Evolutionary conservation across 2,888 invertebrate species (phyloP).

Genomic region (Tenthredo distinguenda): DNA sequence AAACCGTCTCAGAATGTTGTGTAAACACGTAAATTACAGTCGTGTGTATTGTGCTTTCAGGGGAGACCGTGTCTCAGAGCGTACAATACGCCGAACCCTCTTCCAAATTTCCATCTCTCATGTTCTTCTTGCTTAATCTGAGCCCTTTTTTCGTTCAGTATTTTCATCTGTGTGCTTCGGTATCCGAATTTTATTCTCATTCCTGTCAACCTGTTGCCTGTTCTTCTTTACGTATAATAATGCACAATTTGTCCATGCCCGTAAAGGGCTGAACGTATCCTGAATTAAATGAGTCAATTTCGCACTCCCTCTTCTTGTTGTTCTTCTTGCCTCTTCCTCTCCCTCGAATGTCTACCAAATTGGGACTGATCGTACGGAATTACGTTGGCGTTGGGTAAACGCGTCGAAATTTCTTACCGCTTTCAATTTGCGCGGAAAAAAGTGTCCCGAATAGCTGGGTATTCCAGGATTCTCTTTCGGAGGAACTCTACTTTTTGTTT

Average conservation of each 20-base stretch:
- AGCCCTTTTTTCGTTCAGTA: neutral
- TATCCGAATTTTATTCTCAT: neutral
- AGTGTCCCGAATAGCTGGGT: no score
- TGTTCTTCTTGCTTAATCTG: neutral
- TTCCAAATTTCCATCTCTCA: neutral
- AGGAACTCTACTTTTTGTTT: conserved; percentile 7
- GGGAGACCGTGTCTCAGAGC: neutral
- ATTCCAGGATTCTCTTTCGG: neutral
- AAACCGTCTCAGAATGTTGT: neutral
- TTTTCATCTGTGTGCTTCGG: neutral
- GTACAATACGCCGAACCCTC: neutral
- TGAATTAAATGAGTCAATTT: neutral
- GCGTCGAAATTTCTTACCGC: neutral
- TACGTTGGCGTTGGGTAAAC: neutral
- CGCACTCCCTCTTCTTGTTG: neutral
- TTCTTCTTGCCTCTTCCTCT: conserved; percentile 13
- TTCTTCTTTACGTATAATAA: neutral
- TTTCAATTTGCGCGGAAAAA: neutral
- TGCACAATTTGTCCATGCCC: neutral
- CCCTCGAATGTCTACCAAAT: neutral
- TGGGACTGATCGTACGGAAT: conserved; percentile 22
- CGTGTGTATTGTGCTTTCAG: conserved; percentile 16
- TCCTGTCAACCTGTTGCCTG: conserved; percentile 3
- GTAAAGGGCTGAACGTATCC: neutral
- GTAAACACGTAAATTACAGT: conserved; percentile 14